A percentile compares a stretch with the other conserved stretches of the same genome.
These are phyloP conservation scores for Formicarius rufipectus DNA, from an alignment of 2,113 vertebrate genomes.

Conservation along the genomic window DNA sequence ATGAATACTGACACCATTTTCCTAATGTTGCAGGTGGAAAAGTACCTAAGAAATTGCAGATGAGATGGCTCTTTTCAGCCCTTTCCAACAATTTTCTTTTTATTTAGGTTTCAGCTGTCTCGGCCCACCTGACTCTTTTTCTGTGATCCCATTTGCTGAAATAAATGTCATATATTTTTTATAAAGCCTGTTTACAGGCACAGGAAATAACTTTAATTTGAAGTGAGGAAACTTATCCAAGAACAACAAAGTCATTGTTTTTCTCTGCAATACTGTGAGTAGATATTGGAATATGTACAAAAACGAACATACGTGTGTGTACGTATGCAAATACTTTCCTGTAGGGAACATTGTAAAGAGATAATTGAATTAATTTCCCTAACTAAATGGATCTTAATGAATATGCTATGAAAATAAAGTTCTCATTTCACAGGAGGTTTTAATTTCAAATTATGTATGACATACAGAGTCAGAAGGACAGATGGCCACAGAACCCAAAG, in stretches of 20 bases:
- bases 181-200: not conserved
- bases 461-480: not conserved
- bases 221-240: not conserved
- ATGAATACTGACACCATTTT: not conserved
- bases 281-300: rapidly evolving
- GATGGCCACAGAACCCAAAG: not conserved
- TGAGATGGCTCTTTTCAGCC: not conserved
- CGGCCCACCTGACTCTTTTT: not conserved
- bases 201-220: not conserved
- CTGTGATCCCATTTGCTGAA: not conserved
- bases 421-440: not conserved
- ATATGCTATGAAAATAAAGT: not conserved
- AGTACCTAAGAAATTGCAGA: not conserved
- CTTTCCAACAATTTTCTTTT: not conserved
- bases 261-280: not conserved
- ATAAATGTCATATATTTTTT: not conserved
- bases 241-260: not conserved
- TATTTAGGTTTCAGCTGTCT: not conserved
- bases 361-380: not conserved
- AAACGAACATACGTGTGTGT: rapidly evolving
- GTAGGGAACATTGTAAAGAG: not conserved
- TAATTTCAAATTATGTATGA: not conserved
- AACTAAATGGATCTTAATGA: not conserved
- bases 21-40: not conserved
- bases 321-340: not conserved